These are phyloP conservation scores for Panagrolaimus sp. DNA, from an alignment of 1,140 invertebrate species.

Conservation along the genomic window DNA sequence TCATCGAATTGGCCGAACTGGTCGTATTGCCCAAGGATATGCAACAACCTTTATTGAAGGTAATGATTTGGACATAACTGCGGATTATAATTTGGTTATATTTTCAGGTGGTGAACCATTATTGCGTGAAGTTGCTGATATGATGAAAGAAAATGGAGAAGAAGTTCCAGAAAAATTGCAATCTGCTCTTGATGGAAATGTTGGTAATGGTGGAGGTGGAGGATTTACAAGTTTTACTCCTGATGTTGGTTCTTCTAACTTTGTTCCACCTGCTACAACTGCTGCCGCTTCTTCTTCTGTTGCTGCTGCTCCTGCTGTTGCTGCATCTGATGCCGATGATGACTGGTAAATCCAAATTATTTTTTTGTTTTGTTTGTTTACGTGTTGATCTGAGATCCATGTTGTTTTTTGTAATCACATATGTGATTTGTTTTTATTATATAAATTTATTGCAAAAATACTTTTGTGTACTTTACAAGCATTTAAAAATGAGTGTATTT, in stretches of 20 bases:
- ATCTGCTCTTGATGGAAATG: not conserved
- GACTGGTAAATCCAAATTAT: not conserved
- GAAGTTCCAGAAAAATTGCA: not conserved
- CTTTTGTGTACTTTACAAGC: too few species aligned
- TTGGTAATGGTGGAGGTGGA: not conserved
- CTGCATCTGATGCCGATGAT: not conserved
- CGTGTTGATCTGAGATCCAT: too few species aligned
- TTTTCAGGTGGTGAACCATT: constrained; percentile 10
- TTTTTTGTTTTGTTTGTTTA: not conserved
- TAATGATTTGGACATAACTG: too few species aligned
- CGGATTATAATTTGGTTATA: too few species aligned
- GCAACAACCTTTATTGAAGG: constrained; percentile 43
- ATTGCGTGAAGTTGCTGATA: constrained; percentile 23
- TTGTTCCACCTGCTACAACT: not conserved
- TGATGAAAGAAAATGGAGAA: not conserved
- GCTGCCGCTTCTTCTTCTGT: not conserved
- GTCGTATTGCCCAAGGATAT: constrained; percentile 59
- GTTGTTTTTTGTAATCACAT: too few species aligned
- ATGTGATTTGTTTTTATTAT: too few species aligned
- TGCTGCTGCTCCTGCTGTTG: not conserved
- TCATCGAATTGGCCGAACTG: constrained; percentile 81
- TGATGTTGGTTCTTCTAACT: not conserved
- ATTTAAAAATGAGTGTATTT: too few species aligned
- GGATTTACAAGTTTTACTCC: too few species aligned
- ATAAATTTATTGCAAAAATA: too few species aligned